These are phyloP conservation scores for Hoplostethus mediterraneus DNA, from an alignment of 2,797 vertebrate genomes.

Conservation along the genomic window DNA sequence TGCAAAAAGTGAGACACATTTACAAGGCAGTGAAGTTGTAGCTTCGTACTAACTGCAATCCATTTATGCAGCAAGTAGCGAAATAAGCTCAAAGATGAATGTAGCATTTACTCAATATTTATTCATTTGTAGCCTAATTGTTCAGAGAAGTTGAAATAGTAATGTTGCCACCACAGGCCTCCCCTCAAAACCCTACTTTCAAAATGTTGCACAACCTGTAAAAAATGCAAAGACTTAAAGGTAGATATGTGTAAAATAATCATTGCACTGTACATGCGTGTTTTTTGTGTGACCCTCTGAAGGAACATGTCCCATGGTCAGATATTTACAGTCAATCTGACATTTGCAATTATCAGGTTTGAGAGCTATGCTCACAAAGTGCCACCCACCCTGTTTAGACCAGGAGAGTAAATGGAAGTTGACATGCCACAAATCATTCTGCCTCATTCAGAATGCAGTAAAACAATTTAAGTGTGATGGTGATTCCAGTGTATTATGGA, in stretches of 20 bases:
- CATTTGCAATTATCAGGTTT: constrained; percentile 33
- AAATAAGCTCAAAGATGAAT: neutral
- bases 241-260: too few relatives aligned
- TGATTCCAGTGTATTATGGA: too few relatives aligned
- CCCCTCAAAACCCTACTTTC: neutral
- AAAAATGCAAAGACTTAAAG: neutral
- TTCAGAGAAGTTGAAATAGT: neutral
- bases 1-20: neutral
- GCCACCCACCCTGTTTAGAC: neutral
- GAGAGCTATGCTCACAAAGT: constrained; percentile 45
- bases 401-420: constrained; percentile 31
- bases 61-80: neutral
- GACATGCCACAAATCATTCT: constrained; percentile 29
- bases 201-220: neutral
- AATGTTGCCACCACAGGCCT: neutral
- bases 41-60: neutral
- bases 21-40: neutral
- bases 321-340: constrained; percentile 13
- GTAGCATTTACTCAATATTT: neutral
- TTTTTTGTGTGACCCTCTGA: neutral
- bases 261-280: too few relatives aligned
- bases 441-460: neutral
- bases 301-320: too few relatives aligned
- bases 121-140: neutral
- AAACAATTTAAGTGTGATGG: constrained; percentile 16